These are phyloP conservation scores for Antitype chi DNA, from an alignment of 2,888 invertebrate genomes.

Conservation along the genomic window DNA sequence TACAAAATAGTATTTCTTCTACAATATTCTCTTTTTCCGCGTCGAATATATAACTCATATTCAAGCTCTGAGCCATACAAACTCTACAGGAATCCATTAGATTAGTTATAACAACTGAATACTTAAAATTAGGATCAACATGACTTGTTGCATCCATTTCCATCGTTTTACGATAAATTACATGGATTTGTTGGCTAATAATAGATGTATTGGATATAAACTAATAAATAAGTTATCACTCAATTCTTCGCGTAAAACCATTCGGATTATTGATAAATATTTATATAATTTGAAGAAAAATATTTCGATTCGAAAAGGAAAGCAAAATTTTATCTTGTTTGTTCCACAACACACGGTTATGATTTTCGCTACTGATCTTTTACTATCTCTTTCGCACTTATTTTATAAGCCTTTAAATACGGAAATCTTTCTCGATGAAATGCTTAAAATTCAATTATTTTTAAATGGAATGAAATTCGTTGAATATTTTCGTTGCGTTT, in stretches of 20 bases:
- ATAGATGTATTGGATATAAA: not conserved
- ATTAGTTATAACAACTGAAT: slow-evolving; percentile 30
- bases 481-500: slow-evolving; percentile 11
- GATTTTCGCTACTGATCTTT: not conserved
- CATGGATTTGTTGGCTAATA: not conserved
- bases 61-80: slow-evolving; percentile 69
- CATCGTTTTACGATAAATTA: slow-evolving; percentile 32
- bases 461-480: not conserved
- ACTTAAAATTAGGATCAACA: slow-evolving; percentile 14
- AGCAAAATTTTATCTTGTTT: slow-evolving; percentile 11
- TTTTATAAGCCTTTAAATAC: accelerated
- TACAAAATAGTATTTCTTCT: slow-evolving; percentile 76
- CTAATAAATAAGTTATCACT: slow-evolving; percentile 15
- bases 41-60: slow-evolving; percentile 73
- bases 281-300: slow-evolving; percentile 5
- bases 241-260: not conserved
- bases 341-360: not conserved
- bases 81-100: slow-evolving; percentile 71
- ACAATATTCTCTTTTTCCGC: slow-evolving; percentile 60
- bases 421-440: not conserved
- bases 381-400: slow-evolving; percentile 13
- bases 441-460: slow-evolving; percentile 1
- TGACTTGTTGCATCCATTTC: slow-evolving; percentile 53
- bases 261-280: not conserved
- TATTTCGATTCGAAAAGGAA: slow-evolving; percentile 1